phyloP scores from a whole-genome alignment of 2,888 invertebrate species.

The Himalopsyche tibetana region DNA sequence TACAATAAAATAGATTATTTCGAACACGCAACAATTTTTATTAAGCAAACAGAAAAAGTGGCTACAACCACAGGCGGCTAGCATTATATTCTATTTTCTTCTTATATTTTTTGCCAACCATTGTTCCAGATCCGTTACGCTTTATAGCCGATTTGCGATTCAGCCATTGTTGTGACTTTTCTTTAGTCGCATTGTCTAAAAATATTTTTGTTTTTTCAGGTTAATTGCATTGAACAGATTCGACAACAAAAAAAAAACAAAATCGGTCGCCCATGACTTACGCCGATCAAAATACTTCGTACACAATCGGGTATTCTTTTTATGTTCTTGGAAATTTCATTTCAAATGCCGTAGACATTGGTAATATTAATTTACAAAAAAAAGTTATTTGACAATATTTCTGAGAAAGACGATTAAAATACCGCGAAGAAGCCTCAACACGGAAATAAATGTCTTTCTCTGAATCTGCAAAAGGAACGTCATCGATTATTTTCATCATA shows the following conservation, averaged over 20 bases:
- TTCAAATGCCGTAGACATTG: neutral
- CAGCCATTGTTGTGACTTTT: conserved; percentile 7
- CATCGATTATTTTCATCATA: no score
- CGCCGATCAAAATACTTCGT: neutral
- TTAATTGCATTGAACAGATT: conserved; percentile 30
- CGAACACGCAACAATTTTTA: no score
- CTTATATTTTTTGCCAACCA: conserved; percentile 5
- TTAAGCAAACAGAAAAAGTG: neutral
- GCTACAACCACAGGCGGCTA: neutral
- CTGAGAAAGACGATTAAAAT: neutral
- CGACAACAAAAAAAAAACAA: conserved; percentile 4
- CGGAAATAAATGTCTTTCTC: no score
- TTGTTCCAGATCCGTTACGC: conserved; percentile 30
- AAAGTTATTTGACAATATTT: neutral
- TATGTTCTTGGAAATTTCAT: neutral
- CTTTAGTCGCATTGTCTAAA: conserved; percentile 10
- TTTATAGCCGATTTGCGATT: conserved; percentile 26
- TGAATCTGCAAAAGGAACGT: no score
- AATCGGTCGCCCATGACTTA: neutral
- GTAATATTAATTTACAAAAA: neutral
- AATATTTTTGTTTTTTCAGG: conserved; percentile 27
- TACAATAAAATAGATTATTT: no score
- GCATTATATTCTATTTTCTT: neutral
- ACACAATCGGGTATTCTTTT: neutral
- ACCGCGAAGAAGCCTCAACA: neutral